Percentiles rank a stretch among this genome's conserved stretches.
These are phyloP conservation scores for Lomographa bimaculata DNA, from an alignment of 2,888 invertebrate genomes.

Conservation along the genomic window DNA sequence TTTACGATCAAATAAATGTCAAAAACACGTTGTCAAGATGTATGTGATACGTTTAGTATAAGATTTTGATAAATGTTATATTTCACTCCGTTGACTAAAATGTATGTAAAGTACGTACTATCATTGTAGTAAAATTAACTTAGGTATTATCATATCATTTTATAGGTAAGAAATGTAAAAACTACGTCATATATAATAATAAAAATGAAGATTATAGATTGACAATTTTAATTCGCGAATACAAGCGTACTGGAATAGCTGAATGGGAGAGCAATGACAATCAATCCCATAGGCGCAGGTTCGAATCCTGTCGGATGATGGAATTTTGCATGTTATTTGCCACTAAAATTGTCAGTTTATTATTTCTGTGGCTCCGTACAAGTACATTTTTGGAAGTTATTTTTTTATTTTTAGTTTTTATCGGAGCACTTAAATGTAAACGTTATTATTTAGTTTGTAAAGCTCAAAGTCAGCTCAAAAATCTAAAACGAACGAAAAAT, in stretches of 20 bases:
- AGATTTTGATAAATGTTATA: constrained; percentile 24
- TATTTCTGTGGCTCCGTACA: constrained; percentile 40
- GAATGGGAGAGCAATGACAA: no score
- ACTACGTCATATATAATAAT: constrained; percentile 1
- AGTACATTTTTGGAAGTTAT: constrained; percentile 53
- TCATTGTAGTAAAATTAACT: constrained; percentile 12
- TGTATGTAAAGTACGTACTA: constrained; percentile 1
- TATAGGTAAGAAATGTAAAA: constrained; percentile 15
- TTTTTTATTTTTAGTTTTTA: constrained; percentile 23
- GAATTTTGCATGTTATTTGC: no score
- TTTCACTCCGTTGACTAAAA: constrained; percentile 11
- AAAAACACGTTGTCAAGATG: constrained; percentile 4
- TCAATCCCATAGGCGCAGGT: no score
- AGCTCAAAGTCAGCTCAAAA: constrained; percentile 82
- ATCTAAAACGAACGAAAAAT: constrained; percentile 39
- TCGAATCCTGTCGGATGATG: no score
- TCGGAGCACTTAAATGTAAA: constrained; percentile 42
- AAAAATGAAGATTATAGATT: neutral
- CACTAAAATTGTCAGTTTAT: constrained; percentile 2
- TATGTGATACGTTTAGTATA: constrained; percentile 18
- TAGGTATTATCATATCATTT: constrained; percentile 24
- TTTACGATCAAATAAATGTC: neutral
- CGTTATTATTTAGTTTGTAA: constrained; percentile 68
- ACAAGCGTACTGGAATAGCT: no score
- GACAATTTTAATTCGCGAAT: constrained; percentile 1